phyloP scores from a whole-genome alignment of 2,113 vertebrate species.

The Agapornis roseicollis region DNA sequence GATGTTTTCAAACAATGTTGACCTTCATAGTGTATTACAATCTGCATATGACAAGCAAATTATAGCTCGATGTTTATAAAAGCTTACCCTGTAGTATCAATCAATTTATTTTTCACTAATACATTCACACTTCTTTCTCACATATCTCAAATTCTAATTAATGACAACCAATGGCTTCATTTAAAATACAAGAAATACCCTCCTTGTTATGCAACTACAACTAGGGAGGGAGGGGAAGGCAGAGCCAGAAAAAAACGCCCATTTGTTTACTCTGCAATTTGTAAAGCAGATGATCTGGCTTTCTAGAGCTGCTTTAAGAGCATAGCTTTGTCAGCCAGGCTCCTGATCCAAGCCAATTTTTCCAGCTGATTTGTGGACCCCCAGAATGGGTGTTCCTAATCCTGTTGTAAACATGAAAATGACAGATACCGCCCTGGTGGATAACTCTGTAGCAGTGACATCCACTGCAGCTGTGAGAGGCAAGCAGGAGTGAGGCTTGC shows the following conservation, averaged over 20 bases:
- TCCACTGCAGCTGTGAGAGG: slow-evolving; percentile 37
- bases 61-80: background rate
- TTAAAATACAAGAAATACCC: background rate
- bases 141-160: background rate
- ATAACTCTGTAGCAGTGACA: background rate
- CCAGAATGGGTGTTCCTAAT: background rate
- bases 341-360: slow-evolving; percentile 42
- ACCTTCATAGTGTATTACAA: background rate
- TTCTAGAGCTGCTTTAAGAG: slow-evolving; percentile 50
- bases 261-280: slow-evolving; percentile 22
- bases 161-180: background rate
- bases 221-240: background rate
- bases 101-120: slow-evolving; percentile 6
- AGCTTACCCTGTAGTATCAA: background rate
- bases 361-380: slow-evolving; percentile 52
- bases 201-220: background rate
- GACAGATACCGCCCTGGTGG: background rate
- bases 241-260: background rate
- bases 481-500: background rate
- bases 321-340: slow-evolving; percentile 30
- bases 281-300: slow-evolving; percentile 17
- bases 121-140: background rate
- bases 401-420: background rate
- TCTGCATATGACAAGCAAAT: background rate
- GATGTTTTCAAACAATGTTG: slow-evolving; percentile 20